Base-by-base conservation (phyloP, 1,140 invertebrate genomes). In the Atta cephalotes region DNA sequence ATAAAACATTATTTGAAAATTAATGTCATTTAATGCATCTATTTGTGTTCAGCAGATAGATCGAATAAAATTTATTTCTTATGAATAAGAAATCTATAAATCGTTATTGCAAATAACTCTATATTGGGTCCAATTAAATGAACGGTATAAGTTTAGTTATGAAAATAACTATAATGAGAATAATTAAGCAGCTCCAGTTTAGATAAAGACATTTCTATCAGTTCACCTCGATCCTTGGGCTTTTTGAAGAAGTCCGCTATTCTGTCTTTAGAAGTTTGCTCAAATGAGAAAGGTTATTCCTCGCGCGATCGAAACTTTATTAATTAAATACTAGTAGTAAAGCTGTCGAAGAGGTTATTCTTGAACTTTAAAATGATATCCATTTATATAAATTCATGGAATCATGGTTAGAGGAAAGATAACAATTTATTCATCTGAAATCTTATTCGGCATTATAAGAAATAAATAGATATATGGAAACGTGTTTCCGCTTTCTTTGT, bases 301-400 rank as follows among this genome's bases (percentile, higher is more conserved):
- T 71, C 31, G 31, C 6, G 72, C 45, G 80, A 63, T 74, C n/a
- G 70, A 76, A 84, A 84, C 70, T 84, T 84, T 76, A 84, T 84
- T 84, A 84, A 84, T 84, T 84, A 84, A 84, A 56, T 84, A 63
- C 39, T 51, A 84, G 56, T 62, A 62, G 56, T 51, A 76, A 84
- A 63, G 70, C 80, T 84, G 28, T 51, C 39, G 70, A 63, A 84
- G 45, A 65, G 39, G 39, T 74, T 76, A 84, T 74, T 84, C 35
- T 39, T 84, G 25, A 84, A 84, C 21, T 74, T 84, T 74, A 51
- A 39, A 74, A n/a, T 76, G 39, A 18, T 28, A 49, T 84, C 16
- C 70, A 51, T 76, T 82, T 82, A 74, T 62, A 82, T 6, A 35
- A 74, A 76, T 76, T 76, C 39, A 31, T 76, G 9, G 7, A 35